These are phyloP conservation scores for Ptiloglossa arizonensis DNA, from an alignment of 1,140 invertebrate genomes.

Conservation along the genomic window DNA sequence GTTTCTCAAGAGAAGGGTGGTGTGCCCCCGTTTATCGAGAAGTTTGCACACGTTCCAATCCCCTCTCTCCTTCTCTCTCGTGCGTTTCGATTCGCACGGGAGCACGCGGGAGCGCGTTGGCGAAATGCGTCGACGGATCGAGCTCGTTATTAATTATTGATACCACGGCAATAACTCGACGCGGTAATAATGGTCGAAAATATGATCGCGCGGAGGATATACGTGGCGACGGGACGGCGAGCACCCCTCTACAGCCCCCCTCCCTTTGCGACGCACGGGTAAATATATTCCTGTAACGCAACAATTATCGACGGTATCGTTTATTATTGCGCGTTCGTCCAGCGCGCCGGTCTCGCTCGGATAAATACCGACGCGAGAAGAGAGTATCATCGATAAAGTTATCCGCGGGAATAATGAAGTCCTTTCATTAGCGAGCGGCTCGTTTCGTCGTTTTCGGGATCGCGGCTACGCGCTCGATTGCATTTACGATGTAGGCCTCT, in stretches of 20 bases:
- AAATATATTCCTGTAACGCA: conserved; percentile 56
- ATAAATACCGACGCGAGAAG: conserved; percentile 28
- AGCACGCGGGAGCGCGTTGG: no score
- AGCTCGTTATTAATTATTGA: conserved; percentile 59
- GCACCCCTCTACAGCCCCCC: no score
- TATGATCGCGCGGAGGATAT: conserved; percentile 44
- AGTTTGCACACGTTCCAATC: conserved; percentile 64
- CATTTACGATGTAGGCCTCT: not conserved
- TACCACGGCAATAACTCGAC: conserved; percentile 26
- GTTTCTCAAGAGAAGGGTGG: not conserved
- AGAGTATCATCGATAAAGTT: conserved; percentile 26
- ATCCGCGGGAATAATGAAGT: conserved; percentile 17
- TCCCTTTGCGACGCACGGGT: conserved; percentile 4
- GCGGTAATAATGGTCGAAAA: conserved; percentile 52
- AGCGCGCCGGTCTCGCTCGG: conserved; percentile 27
- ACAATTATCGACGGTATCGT: conserved; percentile 53
- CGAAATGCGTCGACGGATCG: not conserved
- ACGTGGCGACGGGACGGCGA: not conserved
- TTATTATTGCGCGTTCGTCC: conserved; percentile 37
- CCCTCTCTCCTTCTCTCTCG: not conserved
- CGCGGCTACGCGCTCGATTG: not conserved
- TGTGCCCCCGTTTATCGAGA: conserved; percentile 46
- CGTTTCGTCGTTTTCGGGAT: not conserved
- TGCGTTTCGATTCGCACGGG: no score
- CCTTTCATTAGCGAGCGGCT: conserved; percentile 5